These are phyloP conservation scores for Bambusicola thoracicus DNA, from an alignment of 2,113 vertebrate genomes.

Conservation along the genomic window DNA sequence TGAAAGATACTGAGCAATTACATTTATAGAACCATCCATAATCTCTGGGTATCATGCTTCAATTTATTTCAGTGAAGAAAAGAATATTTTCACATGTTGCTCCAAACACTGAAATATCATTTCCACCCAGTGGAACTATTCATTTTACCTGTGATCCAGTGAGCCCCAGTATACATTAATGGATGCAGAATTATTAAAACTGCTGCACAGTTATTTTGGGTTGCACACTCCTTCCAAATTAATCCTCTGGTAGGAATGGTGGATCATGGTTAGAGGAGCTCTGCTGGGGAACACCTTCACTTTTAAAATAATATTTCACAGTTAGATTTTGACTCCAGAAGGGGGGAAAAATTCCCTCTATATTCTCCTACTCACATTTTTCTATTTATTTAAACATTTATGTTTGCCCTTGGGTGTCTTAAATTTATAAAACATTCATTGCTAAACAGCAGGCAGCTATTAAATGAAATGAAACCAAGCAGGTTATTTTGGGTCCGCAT, in stretches of 20 bases:
- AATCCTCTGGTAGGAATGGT: constrained; percentile 37
- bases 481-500: constrained; percentile 14
- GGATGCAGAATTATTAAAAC: not conserved
- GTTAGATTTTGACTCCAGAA: constrained; percentile 13
- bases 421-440: constrained; percentile 59
- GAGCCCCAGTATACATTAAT: not conserved
- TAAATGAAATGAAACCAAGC: constrained; percentile 27
- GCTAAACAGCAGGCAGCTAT: constrained; percentile 46
- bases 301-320: constrained; percentile 37
- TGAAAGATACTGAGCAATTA: constrained; percentile 37
- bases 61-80: constrained; percentile 4
- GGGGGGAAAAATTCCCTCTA: not conserved
- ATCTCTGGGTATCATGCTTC: constrained; percentile 6
- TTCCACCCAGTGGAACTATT: constrained; percentile 13
- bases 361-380: constrained; percentile 25
- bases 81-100: constrained; percentile 9
- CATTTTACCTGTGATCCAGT: not conserved
- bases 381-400: constrained; percentile 63
- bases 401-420: constrained; percentile 46
- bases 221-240: not conserved
- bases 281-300: not conserved
- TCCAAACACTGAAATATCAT: constrained; percentile 6
- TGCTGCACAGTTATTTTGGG: not conserved
- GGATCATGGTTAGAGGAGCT: not conserved
- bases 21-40: constrained; percentile 6